Conservation (phyloP, 2,797 vertebrate species). For the Chaetophractus vellerosus region DNA sequence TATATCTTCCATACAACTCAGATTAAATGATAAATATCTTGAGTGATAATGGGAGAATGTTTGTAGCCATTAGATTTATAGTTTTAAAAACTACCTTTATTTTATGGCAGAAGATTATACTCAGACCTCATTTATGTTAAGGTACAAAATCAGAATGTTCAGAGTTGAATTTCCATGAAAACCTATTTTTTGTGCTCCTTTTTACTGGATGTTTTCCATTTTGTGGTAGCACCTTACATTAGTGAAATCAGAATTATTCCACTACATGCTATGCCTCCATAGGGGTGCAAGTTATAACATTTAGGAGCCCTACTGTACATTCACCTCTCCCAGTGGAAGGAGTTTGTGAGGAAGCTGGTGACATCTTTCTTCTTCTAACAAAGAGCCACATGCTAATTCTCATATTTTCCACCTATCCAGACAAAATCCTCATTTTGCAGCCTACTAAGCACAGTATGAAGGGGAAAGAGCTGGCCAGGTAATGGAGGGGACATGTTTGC, state of each 20-base stretch:
- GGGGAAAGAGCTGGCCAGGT: neutral
- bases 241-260: neutral
- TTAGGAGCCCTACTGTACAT: neutral
- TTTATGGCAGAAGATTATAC: neutral
- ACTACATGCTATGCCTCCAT: neutral
- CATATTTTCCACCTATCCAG: neutral
- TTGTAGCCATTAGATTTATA: neutral
- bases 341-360: neutral
- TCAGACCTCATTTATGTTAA: conserved; percentile 59
- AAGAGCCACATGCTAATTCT: neutral
- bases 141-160: conserved; percentile 10
- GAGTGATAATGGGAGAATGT: neutral
- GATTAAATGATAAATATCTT: conserved; percentile 16
- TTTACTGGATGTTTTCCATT: conserved; percentile 22
- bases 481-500: neutral
- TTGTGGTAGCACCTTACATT: neutral
- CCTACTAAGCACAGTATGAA: neutral
- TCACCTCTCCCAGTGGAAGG: neutral
- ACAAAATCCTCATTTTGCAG: conserved; percentile 18
- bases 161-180: conserved; percentile 51
- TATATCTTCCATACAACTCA: neutral
- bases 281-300: neutral
- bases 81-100: conserved; percentile 18
- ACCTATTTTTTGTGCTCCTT: neutral
- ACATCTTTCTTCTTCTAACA: conserved; percentile 31